These are phyloP conservation scores for Arvicanthis niloticus DNA, from an alignment of 2,113 vertebrate genomes.

Conservation along the genomic window DNA sequence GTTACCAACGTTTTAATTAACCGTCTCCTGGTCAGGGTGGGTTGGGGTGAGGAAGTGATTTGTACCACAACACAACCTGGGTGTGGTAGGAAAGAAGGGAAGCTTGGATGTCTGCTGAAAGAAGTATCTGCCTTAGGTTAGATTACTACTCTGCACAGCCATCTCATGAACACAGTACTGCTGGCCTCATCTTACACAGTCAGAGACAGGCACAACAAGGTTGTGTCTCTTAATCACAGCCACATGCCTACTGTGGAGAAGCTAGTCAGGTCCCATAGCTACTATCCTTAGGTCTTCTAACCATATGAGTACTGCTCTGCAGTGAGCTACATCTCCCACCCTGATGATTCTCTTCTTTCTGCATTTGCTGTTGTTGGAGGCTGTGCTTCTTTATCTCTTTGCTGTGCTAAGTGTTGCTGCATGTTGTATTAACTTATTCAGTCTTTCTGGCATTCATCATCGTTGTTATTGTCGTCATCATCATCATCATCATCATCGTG, in stretches of 20 bases:
- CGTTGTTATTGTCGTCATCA: background rate
- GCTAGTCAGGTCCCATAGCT: background rate
- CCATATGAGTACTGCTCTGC: background rate
- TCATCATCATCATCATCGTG: background rate
- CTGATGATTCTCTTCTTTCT: background rate
- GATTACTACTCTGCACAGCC: background rate
- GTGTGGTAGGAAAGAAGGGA: background rate
- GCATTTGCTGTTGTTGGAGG: background rate
- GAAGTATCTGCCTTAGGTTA: background rate
- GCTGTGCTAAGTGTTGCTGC: background rate
- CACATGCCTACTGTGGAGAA: background rate
- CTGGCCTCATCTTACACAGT: background rate
- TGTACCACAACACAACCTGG: background rate
- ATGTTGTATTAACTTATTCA: background rate
- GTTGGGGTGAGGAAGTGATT: background rate
- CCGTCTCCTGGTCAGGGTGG: background rate
- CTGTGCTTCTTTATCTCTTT: background rate
- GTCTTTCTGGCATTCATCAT: background rate
- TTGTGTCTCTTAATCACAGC: background rate
- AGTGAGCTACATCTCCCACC: background rate
- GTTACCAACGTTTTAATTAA: conserved; percentile 10
- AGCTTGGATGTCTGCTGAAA: background rate
- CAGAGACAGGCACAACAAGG: background rate
- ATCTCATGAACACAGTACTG: background rate
- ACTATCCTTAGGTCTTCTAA: background rate